phyloP scores from a whole-genome alignment of 23 tunicate species.

The Pegea sp. region DNA sequence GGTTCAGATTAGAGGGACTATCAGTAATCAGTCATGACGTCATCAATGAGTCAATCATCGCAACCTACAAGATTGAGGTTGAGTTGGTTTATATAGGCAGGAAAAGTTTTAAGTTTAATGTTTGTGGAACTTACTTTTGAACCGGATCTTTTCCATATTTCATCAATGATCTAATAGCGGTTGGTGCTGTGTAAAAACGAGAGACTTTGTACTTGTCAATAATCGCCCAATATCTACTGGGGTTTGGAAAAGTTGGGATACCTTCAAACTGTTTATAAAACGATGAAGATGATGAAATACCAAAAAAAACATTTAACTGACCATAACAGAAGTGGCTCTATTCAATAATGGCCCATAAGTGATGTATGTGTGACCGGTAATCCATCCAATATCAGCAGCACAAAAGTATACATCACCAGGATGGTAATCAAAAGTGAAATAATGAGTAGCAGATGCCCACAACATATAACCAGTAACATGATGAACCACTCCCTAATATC shows the following conservation, averaged over 20 bases:
- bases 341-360: slow-evolving; percentile 88
- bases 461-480: slow-evolving; percentile 82
- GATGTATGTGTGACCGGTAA: slow-evolving; percentile 90
- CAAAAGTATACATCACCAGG: slow-evolving; percentile 79
- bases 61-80: too few relatives aligned
- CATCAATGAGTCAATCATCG: too few relatives aligned
- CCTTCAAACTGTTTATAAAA: slow-evolving; percentile 50
- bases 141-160: slow-evolving; percentile 69
- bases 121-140: slow-evolving; percentile 13
- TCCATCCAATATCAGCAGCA: slow-evolving; percentile 98
- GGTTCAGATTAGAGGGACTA: background rate
- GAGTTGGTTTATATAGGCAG: too few relatives aligned
- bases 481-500: slow-evolving; percentile 86
- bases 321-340: slow-evolving; percentile 79
- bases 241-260: slow-evolving; percentile 69
- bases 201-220: slow-evolving; percentile 80
- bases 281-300: background rate
- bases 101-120: background rate
- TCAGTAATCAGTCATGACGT: too few relatives aligned
- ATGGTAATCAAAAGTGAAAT: slow-evolving; percentile 81
- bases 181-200: slow-evolving; percentile 93
- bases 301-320: slow-evolving; percentile 1
- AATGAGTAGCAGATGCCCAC: slow-evolving; percentile 86
- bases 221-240: slow-evolving; percentile 75
- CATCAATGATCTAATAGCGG: slow-evolving; percentile 85